Conservation (phyloP, 1,140 invertebrate species). For the Drosophila lacertosa region DNA sequence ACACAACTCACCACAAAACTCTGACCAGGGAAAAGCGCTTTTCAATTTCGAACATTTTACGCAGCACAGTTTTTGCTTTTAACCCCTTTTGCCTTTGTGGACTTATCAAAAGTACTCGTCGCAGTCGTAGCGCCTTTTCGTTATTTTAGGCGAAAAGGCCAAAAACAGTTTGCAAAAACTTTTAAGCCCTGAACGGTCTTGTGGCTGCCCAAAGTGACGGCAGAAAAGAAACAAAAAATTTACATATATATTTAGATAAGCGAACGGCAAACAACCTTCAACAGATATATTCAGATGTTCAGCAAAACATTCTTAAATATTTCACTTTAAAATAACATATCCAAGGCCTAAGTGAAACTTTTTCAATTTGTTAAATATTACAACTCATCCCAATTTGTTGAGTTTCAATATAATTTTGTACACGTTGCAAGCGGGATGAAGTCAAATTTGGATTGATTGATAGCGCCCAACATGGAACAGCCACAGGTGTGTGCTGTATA, state of each 20-base stretch:
- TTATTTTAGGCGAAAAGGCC: conserved; percentile 65
- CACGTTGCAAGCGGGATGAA: conserved; percentile 23
- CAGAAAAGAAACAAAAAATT: conserved; percentile 1
- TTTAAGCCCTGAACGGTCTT: conserved; percentile 47
- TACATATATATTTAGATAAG: conserved; percentile 14
- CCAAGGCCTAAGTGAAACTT: conserved; percentile 6
- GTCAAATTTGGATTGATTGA: conserved; percentile 48
- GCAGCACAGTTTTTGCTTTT: conserved; percentile 55
- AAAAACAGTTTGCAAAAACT: conserved; percentile 49
- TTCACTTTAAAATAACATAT: neutral
- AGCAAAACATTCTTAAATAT: neutral
- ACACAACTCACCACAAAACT: conserved; percentile 8
- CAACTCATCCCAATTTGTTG: conserved; percentile 24
- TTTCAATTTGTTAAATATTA: conserved; percentile 48
- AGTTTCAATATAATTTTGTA: conserved; percentile 12
- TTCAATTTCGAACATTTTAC: conserved; percentile 67
- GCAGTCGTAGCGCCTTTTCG: conserved; percentile 52
- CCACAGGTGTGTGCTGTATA: conserved; percentile 41
- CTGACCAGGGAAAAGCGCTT: conserved; percentile 45
- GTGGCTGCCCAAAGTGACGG: conserved; percentile 34
- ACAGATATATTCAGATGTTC: neutral
- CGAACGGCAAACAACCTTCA: neutral
- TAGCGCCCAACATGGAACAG: neutral
- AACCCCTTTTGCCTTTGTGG: conserved; percentile 58
- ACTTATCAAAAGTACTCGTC: conserved; percentile 63